Base-by-base conservation (phyloP, 2,113 vertebrate genomes). In the Microcebus ravelobensis region DNA sequence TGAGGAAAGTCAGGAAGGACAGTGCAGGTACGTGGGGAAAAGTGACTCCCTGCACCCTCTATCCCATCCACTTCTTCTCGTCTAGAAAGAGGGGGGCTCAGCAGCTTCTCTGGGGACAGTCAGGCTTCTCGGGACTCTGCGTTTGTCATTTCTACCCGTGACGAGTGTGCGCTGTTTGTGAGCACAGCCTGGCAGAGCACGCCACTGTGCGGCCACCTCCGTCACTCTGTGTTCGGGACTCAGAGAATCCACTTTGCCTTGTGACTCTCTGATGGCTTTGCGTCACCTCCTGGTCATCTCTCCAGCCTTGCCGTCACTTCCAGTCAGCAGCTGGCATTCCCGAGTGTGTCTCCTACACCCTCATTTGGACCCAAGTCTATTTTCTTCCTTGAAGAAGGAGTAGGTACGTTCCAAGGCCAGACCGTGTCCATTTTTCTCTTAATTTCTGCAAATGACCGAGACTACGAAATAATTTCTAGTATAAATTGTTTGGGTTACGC, bases 111-210 rank as follows among this genome's bases (percentile, higher is more conserved):
- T 50, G 5, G 23, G 9, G 31, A 67, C 29, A 2, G 0, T 21
- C 6, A 6, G n/a, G 39, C 5, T 10, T 21, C 17, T 31, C n/a
- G 4, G 61, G 18, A 3, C 18, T 0, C 2, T 0, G 6, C 1
- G 1, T 1, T 20, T 5, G 20, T 52, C 39, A 14, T 1, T 34
- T 6, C 15, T 63, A 11, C 17, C 4, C 0, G 4, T 23, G 1
- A 23, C 0, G 0, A 25, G 0, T 0, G 21, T 0, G 17, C 42
- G 71, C 34, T 21, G 27, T 6, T 3, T 34, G 17, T 34, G 39
- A 36, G 83, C 0, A 5, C 6, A 2, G 52, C 0, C 6, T 1
- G 4, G 36, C 34, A 3, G 81, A 12, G 6, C 3, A 3, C 6
- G 45, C 11, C 17, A 0, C 25, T 57, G 36, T 14, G 5, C 2